A percentile compares a stretch with the other conserved stretches of the same genome.
phyloP scores from a whole-genome alignment of 2,888 invertebrate genomes.

The Cylindroiulus punctatus region DNA sequence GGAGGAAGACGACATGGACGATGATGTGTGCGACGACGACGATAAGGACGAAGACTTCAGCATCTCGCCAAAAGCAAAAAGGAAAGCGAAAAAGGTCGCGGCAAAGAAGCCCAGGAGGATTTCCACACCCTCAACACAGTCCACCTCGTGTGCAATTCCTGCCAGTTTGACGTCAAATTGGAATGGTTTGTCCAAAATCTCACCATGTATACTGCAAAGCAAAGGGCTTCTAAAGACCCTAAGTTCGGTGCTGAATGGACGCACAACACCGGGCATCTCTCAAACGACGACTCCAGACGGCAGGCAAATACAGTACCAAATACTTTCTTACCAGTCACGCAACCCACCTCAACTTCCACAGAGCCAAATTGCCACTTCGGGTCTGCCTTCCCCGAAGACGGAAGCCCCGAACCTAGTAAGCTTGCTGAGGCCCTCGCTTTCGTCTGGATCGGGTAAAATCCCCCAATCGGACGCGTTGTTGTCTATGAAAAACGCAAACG shows the following conservation, averaged over 20 bases:
- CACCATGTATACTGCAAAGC: background rate
- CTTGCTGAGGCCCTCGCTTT: background rate
- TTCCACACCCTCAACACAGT: background rate
- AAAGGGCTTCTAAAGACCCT: background rate
- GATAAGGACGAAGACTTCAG: constrained; percentile 56
- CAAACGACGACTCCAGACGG: background rate
- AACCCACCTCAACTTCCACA: background rate
- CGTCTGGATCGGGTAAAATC: background rate
- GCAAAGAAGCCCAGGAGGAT: background rate
- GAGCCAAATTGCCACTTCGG: background rate
- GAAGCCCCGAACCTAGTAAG: background rate
- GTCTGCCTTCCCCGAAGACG: background rate
- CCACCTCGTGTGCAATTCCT: background rate
- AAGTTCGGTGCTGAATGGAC: background rate
- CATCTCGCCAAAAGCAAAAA: constrained; percentile 50
- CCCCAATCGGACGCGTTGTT: background rate
- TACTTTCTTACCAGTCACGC: background rate
- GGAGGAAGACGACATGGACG: background rate
- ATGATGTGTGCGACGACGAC: constrained; percentile 56
- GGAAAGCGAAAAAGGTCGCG: constrained; percentile 55
- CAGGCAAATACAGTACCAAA: background rate
- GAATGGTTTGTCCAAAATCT: background rate
- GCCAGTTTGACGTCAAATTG: background rate
- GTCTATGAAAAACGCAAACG: background rate
- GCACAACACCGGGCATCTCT: background rate